These are phyloP conservation scores for Daktulosphaira vitifoliae DNA, from an alignment of 1,140 invertebrate species.

Conservation along the genomic window DNA sequence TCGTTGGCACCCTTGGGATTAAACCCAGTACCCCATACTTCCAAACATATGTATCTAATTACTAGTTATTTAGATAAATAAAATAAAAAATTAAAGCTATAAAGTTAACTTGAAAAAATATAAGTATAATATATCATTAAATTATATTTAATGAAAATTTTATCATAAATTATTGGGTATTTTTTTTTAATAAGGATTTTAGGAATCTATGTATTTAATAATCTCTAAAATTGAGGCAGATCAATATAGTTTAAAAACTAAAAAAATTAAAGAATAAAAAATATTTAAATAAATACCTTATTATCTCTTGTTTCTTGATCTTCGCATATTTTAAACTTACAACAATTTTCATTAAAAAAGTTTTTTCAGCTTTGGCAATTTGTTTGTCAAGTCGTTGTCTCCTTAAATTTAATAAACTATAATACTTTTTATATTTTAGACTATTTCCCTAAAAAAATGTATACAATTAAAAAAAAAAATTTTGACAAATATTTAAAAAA, in stretches of 20 bases:
- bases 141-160: too few relatives aligned
- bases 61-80: neutral
- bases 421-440: slow-evolving; percentile 26
- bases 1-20: too few relatives aligned
- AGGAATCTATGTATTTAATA: too few relatives aligned
- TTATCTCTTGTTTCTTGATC: neutral
- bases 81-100: neutral
- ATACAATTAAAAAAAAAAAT: neutral
- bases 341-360: neutral
- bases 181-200: too few relatives aligned
- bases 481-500: neutral
- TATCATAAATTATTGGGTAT: too few relatives aligned
- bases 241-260: too few relatives aligned
- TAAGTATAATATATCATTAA: neutral
- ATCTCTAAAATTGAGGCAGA: too few relatives aligned
- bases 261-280: too few relatives aligned
- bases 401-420: slow-evolving; percentile 7
- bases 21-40: too few relatives aligned
- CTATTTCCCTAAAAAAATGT: slow-evolving; percentile 1
- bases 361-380: slow-evolving; percentile 1
- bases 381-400: slow-evolving; percentile 11
- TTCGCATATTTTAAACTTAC: neutral
- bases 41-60: too few relatives aligned
- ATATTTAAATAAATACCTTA: slow-evolving; percentile 11
- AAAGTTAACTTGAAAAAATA: too few relatives aligned